These are phyloP conservation scores for Caenorhabditis inopinata DNA, from an alignment of 1,140 invertebrate genomes.

Conservation along the genomic window DNA sequence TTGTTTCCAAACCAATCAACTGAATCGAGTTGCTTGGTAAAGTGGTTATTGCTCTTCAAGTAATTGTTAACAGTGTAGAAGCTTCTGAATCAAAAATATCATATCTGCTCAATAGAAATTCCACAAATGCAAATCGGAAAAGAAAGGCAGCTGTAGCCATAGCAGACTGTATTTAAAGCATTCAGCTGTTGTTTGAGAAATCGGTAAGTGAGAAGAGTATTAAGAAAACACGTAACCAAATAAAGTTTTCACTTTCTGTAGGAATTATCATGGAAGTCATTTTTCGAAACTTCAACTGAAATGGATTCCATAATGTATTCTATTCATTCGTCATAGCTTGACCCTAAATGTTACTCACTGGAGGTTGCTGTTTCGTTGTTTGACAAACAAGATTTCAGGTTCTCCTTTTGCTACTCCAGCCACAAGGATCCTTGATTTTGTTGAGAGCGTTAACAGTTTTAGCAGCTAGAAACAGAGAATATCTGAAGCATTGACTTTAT, in stretches of 20 bases:
- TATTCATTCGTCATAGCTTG: constrained; percentile 54
- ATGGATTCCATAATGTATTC: constrained; percentile 54
- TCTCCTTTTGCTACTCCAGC: constrained; percentile 48
- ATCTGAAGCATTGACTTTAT: constrained; percentile 52
- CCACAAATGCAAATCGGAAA: constrained; percentile 45
- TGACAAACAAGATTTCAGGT: constrained; percentile 42
- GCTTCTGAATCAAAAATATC: constrained; percentile 48
- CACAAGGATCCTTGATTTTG: constrained; percentile 50
- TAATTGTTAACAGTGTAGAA: constrained; percentile 47
- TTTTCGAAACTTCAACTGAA: constrained; percentile 51
- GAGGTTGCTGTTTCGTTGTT: constrained; percentile 42
- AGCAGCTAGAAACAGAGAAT: constrained; percentile 50
- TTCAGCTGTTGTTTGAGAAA: constrained; percentile 53
- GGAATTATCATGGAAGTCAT: constrained; percentile 37
- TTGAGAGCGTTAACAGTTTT: constrained; percentile 49
- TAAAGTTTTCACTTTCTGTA: not conserved
- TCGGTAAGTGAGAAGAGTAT: constrained; percentile 37
- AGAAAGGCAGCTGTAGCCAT: constrained; percentile 53
- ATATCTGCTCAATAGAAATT: constrained; percentile 46
- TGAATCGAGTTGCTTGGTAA: constrained; percentile 50
- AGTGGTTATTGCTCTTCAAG: constrained; percentile 52
- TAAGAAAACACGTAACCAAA: not conserved
- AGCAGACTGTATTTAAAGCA: constrained; percentile 55
- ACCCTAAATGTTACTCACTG: constrained; percentile 55
- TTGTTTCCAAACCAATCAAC: constrained; percentile 43